Evolutionary conservation across 2,113 vertebrate species (phyloP), one percentile per base, ranked within the genome.

Genomic region (Pungitius pungitius): DNA sequence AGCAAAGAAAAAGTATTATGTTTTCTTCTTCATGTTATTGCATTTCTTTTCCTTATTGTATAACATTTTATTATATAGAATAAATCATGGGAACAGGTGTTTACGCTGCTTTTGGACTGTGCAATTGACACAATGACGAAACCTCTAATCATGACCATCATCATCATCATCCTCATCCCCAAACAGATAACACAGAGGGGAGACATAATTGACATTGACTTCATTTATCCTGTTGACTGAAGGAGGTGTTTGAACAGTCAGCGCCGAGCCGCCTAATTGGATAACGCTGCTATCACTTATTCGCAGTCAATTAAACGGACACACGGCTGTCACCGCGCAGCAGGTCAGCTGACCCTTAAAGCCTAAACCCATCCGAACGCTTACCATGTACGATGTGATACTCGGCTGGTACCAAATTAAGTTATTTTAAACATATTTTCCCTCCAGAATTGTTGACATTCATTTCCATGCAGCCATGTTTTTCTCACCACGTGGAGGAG

Each of bases 281-380:
- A 80, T 80, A 74, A 83, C 58, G 78, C 54, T 24, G 54, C 61
- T 22, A 69, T 81, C 73, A 74, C 57, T 74, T 77, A 77, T 74
- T 86, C 69, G 79, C 35, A 10, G 51, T 63, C 73, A 67, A 59
- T 77, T 80, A 85, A 66, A 54, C 17, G 11, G 67, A 71, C 81
- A 63, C 59, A 56, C 45, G 49, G 30, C 22, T 56, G 75, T 76
- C 79, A 39, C 30, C 59, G 8, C 3, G 70, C 45, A 33, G 59
- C 49, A 2, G 20, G 35, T 71, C 73, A 73, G 63, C 42, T 24
- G 51, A 57, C 49, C 62, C 40, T 71, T 24, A n/a, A 63, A 57
- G 42, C 14, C 59, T 17, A 17, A 43, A 43, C 17, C 43, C 17
- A 6, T 6, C 15, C 15, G 18, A 45, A 18, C 3, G 18, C 17